Conservation (phyloP, 2,888 invertebrate genomes). For the Mythimna vitellina region DNA sequence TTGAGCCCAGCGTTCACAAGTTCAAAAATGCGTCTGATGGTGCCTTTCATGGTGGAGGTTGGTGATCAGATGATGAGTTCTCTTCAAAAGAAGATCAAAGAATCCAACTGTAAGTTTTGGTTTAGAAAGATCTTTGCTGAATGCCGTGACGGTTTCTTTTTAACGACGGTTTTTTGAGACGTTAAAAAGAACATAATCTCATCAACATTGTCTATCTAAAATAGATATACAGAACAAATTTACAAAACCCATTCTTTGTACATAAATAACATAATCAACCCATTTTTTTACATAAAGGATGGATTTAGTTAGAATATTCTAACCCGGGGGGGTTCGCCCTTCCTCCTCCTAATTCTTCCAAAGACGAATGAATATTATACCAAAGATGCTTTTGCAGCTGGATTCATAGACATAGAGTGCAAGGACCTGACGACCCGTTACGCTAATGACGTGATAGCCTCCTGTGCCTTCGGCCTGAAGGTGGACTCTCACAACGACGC, state of each 20-base stretch:
- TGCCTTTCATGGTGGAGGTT: conserved; percentile 84
- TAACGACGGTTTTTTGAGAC: background rate
- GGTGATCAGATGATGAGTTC: conserved; percentile 77
- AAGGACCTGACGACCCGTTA: conserved; percentile 85
- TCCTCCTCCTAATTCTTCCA: too few species aligned
- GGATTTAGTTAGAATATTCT: too few species aligned
- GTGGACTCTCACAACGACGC: conserved; percentile 89
- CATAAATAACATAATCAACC: too few species aligned
- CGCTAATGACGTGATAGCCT: conserved; percentile 89
- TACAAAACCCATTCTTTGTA: background rate
- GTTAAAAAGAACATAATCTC: background rate
- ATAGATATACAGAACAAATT: background rate
- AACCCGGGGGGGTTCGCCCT: too few species aligned
- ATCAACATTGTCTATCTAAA: background rate
- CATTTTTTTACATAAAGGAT: too few species aligned
- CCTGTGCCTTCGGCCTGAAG: conserved; percentile 88
- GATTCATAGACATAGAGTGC: conserved; percentile 77
- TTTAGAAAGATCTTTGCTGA: background rate
- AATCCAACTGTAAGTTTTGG: conserved; percentile 67
- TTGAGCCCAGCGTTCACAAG: conserved; percentile 89
- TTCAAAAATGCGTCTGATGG: conserved; percentile 86
- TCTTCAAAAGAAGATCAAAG: conserved; percentile 70
- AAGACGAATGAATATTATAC: background rate
- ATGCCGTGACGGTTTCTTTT: background rate
- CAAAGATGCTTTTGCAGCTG: conserved; percentile 58